Conservation (phyloP, 2,113 vertebrate genomes). For the Hyla sarda region DNA sequence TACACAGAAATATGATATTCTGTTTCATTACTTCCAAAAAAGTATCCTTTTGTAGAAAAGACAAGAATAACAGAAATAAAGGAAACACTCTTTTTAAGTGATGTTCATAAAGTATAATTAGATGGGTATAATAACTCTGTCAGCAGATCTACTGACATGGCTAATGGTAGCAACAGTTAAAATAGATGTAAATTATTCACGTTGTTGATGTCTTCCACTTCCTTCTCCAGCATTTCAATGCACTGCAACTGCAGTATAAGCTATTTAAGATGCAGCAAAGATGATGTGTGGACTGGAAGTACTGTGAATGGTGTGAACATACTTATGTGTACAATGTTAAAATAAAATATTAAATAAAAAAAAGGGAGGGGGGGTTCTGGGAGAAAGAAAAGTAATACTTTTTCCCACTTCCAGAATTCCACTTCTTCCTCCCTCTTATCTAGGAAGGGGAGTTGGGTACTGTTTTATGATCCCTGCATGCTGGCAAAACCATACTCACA, state of each 20-base stretch:
- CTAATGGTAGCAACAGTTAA: constrained; percentile 47
- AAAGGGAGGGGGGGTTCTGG: too few species aligned
- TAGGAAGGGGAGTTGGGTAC: too few species aligned
- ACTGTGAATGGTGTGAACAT: too few species aligned
- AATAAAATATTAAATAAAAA: too few species aligned
- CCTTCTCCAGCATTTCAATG: constrained; percentile 19
- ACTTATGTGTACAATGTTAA: neutral
- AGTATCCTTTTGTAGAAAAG: neutral
- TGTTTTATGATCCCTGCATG: too few species aligned
- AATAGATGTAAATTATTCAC: constrained; percentile 51
- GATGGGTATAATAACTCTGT: constrained; percentile 45
- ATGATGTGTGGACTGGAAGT: neutral
- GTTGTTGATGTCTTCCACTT: constrained; percentile 29
- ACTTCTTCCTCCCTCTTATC: too few species aligned
- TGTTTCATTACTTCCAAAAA: neutral
- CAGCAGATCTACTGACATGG: constrained; percentile 43
- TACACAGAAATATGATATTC: neutral
- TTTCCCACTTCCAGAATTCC: too few species aligned
- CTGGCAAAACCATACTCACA: too few species aligned
- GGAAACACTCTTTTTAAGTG: constrained; percentile 31
- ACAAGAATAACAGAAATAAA: neutral
- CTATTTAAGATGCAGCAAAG: neutral
- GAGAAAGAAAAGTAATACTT: too few species aligned
- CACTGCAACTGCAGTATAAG: constrained; percentile 5
- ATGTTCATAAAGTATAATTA: constrained; percentile 35